Conservation (phyloP, 2,888 invertebrate genomes). For the Monochamus alternatus region DNA sequence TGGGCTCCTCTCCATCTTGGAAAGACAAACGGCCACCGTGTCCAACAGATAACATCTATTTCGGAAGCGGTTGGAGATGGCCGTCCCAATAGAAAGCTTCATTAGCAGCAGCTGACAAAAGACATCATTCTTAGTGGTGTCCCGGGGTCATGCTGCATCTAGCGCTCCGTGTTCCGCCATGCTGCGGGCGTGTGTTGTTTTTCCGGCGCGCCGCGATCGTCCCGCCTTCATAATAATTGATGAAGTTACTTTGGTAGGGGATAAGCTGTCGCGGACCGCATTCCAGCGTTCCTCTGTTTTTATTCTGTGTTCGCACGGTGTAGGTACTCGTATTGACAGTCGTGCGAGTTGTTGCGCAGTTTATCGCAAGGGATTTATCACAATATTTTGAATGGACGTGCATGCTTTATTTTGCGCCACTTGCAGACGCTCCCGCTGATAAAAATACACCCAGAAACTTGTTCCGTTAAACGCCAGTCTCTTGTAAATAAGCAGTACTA, state of each 20-base stretch:
- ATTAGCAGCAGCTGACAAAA: constrained; percentile 59
- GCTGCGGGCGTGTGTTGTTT: constrained; percentile 68
- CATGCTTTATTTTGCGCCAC: constrained; percentile 10
- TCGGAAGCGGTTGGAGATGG: constrained; percentile 53
- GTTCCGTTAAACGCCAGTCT: not conserved
- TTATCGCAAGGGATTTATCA: constrained; percentile 27
- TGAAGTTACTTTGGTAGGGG: constrained; percentile 51
- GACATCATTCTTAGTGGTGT: constrained; percentile 46
- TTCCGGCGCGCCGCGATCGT: constrained; percentile 57
- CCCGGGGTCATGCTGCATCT: constrained; percentile 32
- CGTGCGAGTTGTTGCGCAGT: constrained; percentile 34
- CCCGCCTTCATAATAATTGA: constrained; percentile 66
- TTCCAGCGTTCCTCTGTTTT: constrained; percentile 45
- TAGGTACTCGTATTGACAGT: constrained; percentile 35
- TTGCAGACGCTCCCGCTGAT: not conserved
- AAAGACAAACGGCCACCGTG: constrained; percentile 36
- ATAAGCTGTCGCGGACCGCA: constrained; percentile 38
- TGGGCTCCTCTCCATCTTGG: constrained; percentile 4
- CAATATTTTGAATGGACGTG: constrained; percentile 40
- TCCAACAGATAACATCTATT: constrained; percentile 48
- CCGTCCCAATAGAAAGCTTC: constrained; percentile 59
- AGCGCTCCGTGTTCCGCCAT: constrained; percentile 63
- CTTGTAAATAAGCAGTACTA: too few species aligned
- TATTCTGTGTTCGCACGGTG: constrained; percentile 27
- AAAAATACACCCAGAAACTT: not conserved